Conservation (phyloP, 2,113 vertebrate genomes). For the Hypanus sabinus region DNA sequence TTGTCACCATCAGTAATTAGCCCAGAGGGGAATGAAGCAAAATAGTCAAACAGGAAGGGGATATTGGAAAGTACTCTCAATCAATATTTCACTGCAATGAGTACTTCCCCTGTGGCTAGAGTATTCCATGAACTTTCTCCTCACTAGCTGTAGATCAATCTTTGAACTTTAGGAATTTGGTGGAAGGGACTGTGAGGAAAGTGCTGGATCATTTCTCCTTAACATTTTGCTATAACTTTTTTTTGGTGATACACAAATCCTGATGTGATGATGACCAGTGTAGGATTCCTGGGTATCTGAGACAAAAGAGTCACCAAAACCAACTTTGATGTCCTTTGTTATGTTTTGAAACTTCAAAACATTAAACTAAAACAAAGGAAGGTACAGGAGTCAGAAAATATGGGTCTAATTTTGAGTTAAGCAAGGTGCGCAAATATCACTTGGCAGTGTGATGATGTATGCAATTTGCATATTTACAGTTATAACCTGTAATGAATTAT, state of each 20-base stretch:
- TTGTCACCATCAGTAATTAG: neutral
- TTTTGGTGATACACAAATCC: neutral
- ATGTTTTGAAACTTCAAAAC: too few species aligned
- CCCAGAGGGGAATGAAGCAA: neutral
- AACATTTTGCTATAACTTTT: neutral
- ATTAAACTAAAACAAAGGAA: too few species aligned
- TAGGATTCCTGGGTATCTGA: neutral
- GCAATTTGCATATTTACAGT: too few species aligned
- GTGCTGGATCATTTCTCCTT: neutral
- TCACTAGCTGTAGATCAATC: neutral
- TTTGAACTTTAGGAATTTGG: neutral
- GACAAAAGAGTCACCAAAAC: neutral
- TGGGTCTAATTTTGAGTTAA: too few species aligned
- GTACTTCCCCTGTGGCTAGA: neutral
- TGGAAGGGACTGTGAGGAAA: neutral
- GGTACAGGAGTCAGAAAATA: too few species aligned
- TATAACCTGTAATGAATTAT: too few species aligned
- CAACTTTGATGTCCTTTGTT: neutral
- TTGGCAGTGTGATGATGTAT: too few species aligned
- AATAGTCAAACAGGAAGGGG: neutral
- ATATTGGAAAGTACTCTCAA: neutral
- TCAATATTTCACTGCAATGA: neutral
- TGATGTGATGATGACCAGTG: neutral
- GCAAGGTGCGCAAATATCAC: too few species aligned
- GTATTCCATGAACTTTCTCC: neutral